Base-by-base conservation (phyloP, 2,113 vertebrate genomes). In the Melanerpes formicivorus region DNA sequence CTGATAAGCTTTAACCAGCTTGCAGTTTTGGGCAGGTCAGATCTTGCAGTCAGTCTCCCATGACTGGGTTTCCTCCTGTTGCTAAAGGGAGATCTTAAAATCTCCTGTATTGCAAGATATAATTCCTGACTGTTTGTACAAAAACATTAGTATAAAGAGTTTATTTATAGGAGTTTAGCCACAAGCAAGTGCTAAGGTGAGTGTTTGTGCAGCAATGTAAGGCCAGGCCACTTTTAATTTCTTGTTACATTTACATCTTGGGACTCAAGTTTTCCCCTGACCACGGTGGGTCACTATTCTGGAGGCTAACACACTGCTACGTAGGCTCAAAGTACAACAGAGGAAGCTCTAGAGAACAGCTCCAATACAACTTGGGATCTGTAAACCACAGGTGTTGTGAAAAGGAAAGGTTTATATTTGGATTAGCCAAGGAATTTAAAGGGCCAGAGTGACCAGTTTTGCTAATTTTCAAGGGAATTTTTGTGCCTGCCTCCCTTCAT, bases 11-110 rank as follows among this genome's bases (percentile, higher is more conserved):
- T 60, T 78, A 67, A 88, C 63, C 58, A 91, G 46, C 40, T 77
- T 77, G 66, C 70, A 76, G 50, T 93, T 88, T 59, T 52, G 69
- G 85, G 80, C 87, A 92, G 85, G 77, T 85, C 67, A 93, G 65
- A 79, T 93, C 69, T 85, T 85, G 85, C 56, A 76, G 67, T 73
- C 76, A 32, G 73, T 46, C 88, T 83, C 87, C 58, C 18, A 3
- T 40, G 54, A 78, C 1, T 63, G 8, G 50, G 37, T 77, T 96
- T 90, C 77, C 75, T 82, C 81, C 60, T 69, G 60, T 46, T 74
- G 75, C 58, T 87, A 72, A 95, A 19, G 73, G 80, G 79, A 86
- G 76, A 77, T 93, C 69, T 95, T 93, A 80, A 90, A 86, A 88
- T 86, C 92, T 90, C 79, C 60, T 1, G 22, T 25, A 19, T 59